phyloP scores from a whole-genome alignment of 2,797 vertebrate genomes.

The Peromyscus aztecus region DNA sequence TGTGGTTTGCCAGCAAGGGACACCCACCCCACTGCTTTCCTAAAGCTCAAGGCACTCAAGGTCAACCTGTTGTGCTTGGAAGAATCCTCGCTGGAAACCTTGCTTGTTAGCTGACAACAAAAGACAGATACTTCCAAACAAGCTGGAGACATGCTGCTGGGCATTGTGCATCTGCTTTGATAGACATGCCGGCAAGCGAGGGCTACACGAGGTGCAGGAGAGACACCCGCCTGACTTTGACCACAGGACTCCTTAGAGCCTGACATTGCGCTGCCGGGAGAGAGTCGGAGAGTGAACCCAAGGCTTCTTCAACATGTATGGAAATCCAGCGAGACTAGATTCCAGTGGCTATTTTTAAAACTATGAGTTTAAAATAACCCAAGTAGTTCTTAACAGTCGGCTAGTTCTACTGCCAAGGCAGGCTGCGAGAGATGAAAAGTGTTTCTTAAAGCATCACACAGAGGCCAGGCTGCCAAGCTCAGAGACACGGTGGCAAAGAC shows the following conservation, averaged over 20 bases:
- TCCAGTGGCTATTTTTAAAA: conserved; percentile 38
- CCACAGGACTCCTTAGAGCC: not conserved
- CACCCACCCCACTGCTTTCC: conserved; percentile 14
- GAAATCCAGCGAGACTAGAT: conserved; percentile 23
- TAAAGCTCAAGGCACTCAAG: conserved; percentile 47
- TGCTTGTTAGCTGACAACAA: conserved; percentile 30
- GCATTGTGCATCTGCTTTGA: not conserved
- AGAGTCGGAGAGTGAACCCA: not conserved
- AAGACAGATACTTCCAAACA: conserved; percentile 39
- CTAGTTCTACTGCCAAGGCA: not conserved
- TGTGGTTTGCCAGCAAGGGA: conserved; percentile 46
- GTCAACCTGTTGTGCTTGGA: conserved; percentile 46
- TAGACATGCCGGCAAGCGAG: not conserved
- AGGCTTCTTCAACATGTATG: not conserved
- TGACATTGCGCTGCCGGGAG: not conserved
- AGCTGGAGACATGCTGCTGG: not conserved
- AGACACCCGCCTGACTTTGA: not conserved
- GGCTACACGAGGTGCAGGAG: not conserved
- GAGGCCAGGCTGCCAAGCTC: not conserved
- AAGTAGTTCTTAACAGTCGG: not conserved
- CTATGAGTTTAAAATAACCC: conserved; percentile 63
- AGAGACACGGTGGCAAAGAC: not conserved
- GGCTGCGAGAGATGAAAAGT: not conserved
- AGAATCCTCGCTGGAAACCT: conserved; percentile 34
- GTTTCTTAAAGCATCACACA: not conserved